Conservation (phyloP, 2,797 vertebrate genomes). For the Lacerta agilis region DNA sequence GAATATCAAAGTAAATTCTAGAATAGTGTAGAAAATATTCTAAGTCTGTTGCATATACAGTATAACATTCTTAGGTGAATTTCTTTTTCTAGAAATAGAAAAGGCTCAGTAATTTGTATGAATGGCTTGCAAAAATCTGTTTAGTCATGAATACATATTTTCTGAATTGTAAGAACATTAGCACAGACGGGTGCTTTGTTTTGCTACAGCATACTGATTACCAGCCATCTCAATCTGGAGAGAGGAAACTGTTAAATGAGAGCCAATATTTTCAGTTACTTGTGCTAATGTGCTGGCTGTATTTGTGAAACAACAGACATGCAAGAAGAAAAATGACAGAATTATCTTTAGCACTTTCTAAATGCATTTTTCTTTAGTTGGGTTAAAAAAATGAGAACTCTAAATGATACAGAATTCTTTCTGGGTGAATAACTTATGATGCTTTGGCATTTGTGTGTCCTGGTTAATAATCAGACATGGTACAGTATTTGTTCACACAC, state of each 20-base stretch:
- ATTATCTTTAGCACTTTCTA: not conserved
- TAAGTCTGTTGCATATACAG: not conserved
- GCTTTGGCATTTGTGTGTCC: not conserved
- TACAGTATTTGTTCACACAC: not conserved
- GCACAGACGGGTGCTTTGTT: not conserved
- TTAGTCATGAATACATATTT: not conserved
- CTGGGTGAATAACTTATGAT: not conserved
- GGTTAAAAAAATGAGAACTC: not conserved
- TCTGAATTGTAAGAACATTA: not conserved
- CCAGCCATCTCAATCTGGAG: not conserved
- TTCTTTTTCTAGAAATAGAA: not conserved
- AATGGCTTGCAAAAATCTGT: not conserved
- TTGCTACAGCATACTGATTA: not conserved
- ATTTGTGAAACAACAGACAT: not conserved
- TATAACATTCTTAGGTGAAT: not conserved
- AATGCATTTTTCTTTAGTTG: fast-evolving
- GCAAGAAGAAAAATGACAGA: not conserved
- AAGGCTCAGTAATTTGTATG: not conserved
- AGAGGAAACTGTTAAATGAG: not conserved
- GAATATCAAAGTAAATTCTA: not conserved
- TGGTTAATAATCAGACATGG: not conserved
- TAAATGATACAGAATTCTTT: not conserved
- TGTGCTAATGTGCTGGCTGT: fast-evolving
- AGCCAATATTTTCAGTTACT: not conserved
- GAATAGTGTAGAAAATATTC: not conserved